Base-by-base conservation (phyloP, 2,113 vertebrate genomes). In the Melanerpes formicivorus region DNA sequence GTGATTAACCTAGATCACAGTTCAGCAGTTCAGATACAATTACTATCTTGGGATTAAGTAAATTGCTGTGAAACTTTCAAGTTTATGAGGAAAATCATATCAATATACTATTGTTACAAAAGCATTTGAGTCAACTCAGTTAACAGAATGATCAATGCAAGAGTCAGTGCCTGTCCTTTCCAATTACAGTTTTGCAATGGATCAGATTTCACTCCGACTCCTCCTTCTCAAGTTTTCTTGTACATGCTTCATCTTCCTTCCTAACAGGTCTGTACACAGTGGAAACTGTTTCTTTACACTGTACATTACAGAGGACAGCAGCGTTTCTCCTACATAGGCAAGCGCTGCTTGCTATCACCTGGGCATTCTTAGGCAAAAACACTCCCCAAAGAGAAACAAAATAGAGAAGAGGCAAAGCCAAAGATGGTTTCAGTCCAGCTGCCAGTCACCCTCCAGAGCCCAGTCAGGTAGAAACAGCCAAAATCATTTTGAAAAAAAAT, bases 1-100 rank as follows among this genome's bases (percentile, higher is more conserved):
- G 62, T 84, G 90, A 93, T 93, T 94, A 95, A 93, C 94, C 83
- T 91, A 59, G 52, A 83, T 72, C 72, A 81, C 76, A 92, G 91
- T 70, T 95, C 85, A 90, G 48, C 11, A 5, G 50, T 85, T 96
- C 73, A 88, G 46, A 60, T 87, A 60, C 72, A 93, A 81, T 91
- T 95, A 93, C 76, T 63, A 93, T n/a, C 10, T 9, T 84, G 73
- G 42, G 50, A 71, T 30, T 82, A 42, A 84, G 30, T 56, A 87
- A 93, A 83, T 93, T 79, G 72, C 84, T 93, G 65, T 75, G 66
- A 58, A 80, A 92, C 40, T 70, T 90, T 50, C 29, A 81, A 56
- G 34, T 84, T 88, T 90, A 90, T 71, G 80, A 87, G n/a, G 78
- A 93, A 96, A 92, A 95, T 88, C 6, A 34, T 64, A 77, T 14